Evolutionary conservation across 1,140 invertebrate species (phyloP).

Genomic region (Euura lappo): DNA sequence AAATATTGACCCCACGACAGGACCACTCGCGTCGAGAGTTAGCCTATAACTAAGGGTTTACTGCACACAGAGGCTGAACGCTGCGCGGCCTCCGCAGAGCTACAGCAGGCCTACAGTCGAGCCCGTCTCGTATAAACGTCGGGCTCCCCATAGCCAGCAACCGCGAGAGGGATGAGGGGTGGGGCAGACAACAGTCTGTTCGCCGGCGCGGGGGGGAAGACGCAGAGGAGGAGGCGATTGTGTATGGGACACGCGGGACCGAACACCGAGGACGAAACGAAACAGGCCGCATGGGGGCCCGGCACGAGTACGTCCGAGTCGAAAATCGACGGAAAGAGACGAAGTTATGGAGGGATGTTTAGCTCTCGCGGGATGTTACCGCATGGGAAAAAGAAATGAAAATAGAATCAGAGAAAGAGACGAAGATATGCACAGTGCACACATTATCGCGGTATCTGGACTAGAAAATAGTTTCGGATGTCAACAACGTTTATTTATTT

Average conservation of each 20-base stretch:
- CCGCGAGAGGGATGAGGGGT: background rate
- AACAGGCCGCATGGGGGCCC: background rate
- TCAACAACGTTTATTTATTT: too few species aligned
- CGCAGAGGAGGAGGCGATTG: background rate
- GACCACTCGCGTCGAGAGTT: background rate
- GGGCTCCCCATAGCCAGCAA: too few species aligned
- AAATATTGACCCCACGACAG: background rate
- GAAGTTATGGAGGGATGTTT: slow-evolving; percentile 39
- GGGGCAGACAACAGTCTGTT: background rate
- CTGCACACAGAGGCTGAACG: background rate
- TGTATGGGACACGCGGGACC: background rate
- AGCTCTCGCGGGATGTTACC: too few species aligned
- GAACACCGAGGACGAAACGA: background rate
- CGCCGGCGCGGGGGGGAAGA: too few species aligned
- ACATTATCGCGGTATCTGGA: too few species aligned
- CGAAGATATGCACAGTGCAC: too few species aligned
- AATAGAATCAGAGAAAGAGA: too few species aligned
- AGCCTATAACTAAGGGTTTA: background rate
- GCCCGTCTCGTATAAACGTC: too few species aligned
- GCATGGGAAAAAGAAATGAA: too few species aligned
- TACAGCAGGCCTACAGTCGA: too few species aligned
- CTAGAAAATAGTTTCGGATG: too few species aligned
- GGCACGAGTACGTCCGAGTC: background rate
- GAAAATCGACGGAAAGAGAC: slow-evolving; percentile 15
- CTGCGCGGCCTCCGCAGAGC: too few species aligned